phyloP scores from a whole-genome alignment of 2,113 vertebrate genomes.

The Pitta sordida region DNA sequence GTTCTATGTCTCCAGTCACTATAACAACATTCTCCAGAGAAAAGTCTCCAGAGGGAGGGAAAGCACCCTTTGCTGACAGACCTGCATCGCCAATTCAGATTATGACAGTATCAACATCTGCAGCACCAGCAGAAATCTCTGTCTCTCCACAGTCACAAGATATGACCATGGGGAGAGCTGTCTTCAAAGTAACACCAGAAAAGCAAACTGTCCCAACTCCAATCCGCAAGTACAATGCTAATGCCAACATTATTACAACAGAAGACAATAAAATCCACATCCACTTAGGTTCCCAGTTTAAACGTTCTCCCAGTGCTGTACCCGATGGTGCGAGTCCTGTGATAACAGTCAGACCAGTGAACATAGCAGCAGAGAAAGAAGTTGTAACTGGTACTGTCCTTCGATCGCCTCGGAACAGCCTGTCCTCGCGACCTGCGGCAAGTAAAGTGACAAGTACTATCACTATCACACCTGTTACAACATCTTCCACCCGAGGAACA shows the following conservation, averaged over 20 bases:
- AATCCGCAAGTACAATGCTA: constrained; percentile 82
- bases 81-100: constrained; percentile 87
- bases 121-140: constrained; percentile 73
- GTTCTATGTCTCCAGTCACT: constrained; percentile 87
- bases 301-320: constrained; percentile 62
- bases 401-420: constrained; percentile 77
- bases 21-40: constrained; percentile 91
- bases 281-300: constrained; percentile 87
- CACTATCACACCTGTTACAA: constrained; percentile 87
- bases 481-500: constrained; percentile 79
- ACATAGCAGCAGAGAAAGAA: constrained; percentile 78
- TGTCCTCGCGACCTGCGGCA: constrained; percentile 65
- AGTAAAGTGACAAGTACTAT: constrained; percentile 95
- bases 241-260: constrained; percentile 87
- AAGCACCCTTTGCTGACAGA: constrained; percentile 65
- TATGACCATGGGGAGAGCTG: constrained; percentile 75
- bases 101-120: constrained; percentile 85
- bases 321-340: constrained; percentile 72
- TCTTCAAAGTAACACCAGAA: constrained; percentile 87
- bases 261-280: constrained; percentile 99
- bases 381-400: constrained; percentile 83
- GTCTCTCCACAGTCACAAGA: constrained; percentile 78
- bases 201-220: constrained; percentile 76
- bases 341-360: constrained; percentile 80
- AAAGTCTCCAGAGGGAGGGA: constrained; percentile 76